Percentiles rank a stretch among this genome's conserved stretches.
These are phyloP conservation scores for Aplodontia rufa DNA, from an alignment of 2,113 vertebrate species.

Conservation along the genomic window DNA sequence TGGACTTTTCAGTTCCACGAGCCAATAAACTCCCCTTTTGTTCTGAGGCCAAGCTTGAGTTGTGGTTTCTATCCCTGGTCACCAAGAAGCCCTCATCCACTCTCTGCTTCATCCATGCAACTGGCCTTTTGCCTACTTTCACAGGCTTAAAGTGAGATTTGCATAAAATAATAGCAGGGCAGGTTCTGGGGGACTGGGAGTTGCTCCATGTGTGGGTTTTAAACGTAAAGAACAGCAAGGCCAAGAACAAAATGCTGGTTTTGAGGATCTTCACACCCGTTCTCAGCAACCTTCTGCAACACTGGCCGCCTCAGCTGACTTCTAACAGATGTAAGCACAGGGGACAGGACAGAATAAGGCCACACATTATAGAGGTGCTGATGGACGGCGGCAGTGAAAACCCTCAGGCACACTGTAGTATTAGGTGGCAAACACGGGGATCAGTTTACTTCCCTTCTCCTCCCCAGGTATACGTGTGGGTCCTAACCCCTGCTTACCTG, in stretches of 20 bases:
- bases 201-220: not conserved
- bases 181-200: not conserved
- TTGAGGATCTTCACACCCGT: rapidly evolving
- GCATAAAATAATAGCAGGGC: not conserved
- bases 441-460: slow-evolving; percentile 1
- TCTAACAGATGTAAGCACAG: slow-evolving; percentile 55
- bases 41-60: not conserved
- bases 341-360: slow-evolving; percentile 1
- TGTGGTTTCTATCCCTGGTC: not conserved
- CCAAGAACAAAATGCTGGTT: not conserved
- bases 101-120: not conserved
- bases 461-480: slow-evolving; percentile 37
- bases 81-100: not conserved
- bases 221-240: not conserved
- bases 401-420: slow-evolving; percentile 65
- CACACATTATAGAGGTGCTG: not conserved
- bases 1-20: not conserved
- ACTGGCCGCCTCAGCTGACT: rapidly evolving
- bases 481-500: not conserved
- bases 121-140: not conserved
- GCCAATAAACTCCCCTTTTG: not conserved
- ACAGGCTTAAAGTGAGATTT: not conserved
- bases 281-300: rapidly evolving
- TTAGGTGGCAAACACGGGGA: slow-evolving; percentile 37
- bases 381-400: slow-evolving; percentile 78